These are phyloP conservation scores for Lepus timidus DNA, from an alignment of 2,113 vertebrate species.

Conservation along the genomic window DNA sequence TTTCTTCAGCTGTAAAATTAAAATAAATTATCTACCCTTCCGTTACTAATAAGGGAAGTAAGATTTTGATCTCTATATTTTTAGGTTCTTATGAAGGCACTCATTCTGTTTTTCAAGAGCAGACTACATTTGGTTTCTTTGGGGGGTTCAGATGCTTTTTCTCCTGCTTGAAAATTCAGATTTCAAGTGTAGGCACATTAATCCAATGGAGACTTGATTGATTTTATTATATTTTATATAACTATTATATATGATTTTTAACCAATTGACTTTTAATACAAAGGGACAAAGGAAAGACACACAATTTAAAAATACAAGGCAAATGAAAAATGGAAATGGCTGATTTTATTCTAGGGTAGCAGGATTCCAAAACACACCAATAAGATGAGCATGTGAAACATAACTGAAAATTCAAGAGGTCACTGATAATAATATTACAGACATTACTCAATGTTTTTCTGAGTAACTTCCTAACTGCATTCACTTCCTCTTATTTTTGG, in stretches of 20 bases:
- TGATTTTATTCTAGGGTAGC: neutral
- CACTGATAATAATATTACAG: neutral
- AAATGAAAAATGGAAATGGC: neutral
- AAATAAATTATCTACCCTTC: neutral
- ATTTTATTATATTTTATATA: constrained; percentile 28
- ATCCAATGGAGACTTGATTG: neutral
- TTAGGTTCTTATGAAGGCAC: neutral
- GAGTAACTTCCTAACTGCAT: neutral
- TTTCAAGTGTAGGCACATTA: neutral
- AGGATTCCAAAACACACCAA: neutral
- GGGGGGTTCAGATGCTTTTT: neutral
- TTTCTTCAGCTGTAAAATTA: neutral
- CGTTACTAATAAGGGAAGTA: neutral
- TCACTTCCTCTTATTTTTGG: constrained; percentile 20
- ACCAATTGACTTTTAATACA: neutral
- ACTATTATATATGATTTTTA: neutral
- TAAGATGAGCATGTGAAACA: neutral
- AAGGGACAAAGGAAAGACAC: neutral
- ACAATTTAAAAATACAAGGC: neutral
- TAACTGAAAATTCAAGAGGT: neutral
- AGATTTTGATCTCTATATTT: neutral
- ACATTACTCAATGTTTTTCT: neutral
- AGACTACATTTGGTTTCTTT: neutral
- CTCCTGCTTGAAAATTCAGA: neutral
- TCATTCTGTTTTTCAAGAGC: neutral